Evolutionary conservation across 2,113 vertebrate genomes (phyloP).

Genomic region (Solenodon paradoxus): DNA sequence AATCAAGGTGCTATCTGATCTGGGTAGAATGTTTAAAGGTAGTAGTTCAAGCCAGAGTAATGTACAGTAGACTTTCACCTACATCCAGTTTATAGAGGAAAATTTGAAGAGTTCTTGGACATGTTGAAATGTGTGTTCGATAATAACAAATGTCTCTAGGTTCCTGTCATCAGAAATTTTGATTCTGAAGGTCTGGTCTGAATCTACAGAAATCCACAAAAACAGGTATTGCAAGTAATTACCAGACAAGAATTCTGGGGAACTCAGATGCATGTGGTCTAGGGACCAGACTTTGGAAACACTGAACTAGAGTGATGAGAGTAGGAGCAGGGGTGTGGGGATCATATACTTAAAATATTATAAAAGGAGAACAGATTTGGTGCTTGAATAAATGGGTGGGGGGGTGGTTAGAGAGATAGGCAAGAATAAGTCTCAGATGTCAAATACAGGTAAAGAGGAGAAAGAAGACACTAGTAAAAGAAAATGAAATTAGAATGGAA

Average conservation of each 20-base stretch:
- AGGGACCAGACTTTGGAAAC: not conserved
- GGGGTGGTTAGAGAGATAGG: not conserved
- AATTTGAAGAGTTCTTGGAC: not conserved
- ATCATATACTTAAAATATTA: not conserved
- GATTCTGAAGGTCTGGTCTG: not conserved
- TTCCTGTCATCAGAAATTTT: not conserved
- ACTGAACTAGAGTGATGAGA: not conserved
- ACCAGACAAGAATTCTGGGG: not conserved
- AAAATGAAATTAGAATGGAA: not conserved
- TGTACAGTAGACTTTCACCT: not conserved
- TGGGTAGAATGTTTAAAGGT: not conserved
- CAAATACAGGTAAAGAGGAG: not conserved
- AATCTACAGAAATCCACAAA: not conserved
- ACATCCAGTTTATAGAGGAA: not conserved
- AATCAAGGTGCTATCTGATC: not conserved
- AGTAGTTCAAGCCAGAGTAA: not conserved
- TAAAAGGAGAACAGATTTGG: not conserved
- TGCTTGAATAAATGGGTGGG: not conserved
- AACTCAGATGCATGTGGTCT: not conserved
- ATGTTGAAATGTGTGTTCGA: not conserved
- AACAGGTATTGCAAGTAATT: not conserved
- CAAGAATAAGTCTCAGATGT: not conserved
- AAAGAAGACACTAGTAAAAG: not conserved
- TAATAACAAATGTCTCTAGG: not conserved
- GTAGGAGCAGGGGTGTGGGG: not conserved